phyloP scores from a whole-genome alignment of 2,797 vertebrate genomes.

The Labeo calbasu region DNA sequence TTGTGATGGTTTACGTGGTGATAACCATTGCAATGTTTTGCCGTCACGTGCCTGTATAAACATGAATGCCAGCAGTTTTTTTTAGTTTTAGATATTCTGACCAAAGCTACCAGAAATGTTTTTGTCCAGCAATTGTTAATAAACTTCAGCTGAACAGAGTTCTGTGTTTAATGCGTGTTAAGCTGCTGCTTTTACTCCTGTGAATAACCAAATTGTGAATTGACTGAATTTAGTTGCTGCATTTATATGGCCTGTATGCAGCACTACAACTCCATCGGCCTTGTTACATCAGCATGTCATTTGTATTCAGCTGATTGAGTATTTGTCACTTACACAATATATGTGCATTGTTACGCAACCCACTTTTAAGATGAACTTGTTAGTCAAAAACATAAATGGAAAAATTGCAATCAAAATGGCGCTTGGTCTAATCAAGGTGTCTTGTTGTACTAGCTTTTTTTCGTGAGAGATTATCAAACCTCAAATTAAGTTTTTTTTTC shows the following conservation, averaged over 20 bases:
- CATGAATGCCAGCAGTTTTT: constrained; percentile 5
- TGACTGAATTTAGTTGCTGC: constrained; percentile 12
- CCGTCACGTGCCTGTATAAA: not conserved
- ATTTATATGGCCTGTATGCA: constrained; percentile 18
- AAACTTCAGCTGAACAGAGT: not conserved
- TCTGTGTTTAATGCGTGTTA: not conserved
- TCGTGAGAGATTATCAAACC: not conserved
- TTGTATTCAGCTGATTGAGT: constrained; percentile 9
- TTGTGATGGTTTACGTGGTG: not conserved
- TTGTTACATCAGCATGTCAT: constrained; percentile 3
- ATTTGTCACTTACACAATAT: constrained; percentile 10
- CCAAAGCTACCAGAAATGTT: constrained; percentile 14
- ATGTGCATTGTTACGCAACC: not conserved
- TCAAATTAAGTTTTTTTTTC: not conserved
- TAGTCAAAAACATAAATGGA: not conserved
- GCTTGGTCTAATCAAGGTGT: not conserved
- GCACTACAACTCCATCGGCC: not conserved
- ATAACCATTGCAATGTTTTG: constrained; percentile 2
- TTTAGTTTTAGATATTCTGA: not conserved
- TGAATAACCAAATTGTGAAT: constrained; percentile 8
- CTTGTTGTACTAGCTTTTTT: constrained; percentile 2
- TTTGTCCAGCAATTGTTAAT: constrained; percentile 10
- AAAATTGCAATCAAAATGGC: constrained; percentile 5
- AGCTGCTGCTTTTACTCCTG: constrained; percentile 12
- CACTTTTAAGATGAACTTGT: not conserved